Percentiles rank a stretch among this genome's conserved stretches.
Conservation (phyloP, 1,140 invertebrate genomes). For the Apis florea region DNA sequence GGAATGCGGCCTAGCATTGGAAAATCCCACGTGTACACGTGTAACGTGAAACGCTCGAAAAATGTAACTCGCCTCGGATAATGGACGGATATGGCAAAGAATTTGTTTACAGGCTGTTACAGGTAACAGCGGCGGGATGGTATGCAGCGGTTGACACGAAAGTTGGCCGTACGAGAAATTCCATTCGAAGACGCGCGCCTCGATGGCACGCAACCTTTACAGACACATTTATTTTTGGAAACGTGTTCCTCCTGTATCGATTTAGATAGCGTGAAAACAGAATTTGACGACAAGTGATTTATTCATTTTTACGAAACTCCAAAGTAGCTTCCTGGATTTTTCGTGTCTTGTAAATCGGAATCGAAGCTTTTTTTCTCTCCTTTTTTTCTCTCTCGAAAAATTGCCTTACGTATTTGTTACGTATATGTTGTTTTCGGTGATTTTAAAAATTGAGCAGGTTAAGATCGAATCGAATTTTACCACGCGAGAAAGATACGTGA, state of each 20-base stretch:
- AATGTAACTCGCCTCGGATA: neutral
- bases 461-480: no score
- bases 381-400: no score
- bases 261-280: neutral
- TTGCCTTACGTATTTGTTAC: neutral
- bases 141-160: conserved; percentile 30
- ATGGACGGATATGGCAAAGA: neutral
- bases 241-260: neutral
- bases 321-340: neutral
- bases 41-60: neutral
- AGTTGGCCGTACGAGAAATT: conserved; percentile 26
- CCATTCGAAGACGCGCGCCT: conserved; percentile 15
- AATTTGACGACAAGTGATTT: neutral
- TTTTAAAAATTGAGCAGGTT: no score
- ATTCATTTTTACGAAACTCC: neutral
- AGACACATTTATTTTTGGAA: conserved; percentile 24
- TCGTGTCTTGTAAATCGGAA: no score
- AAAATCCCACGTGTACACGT: neutral
- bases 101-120: conserved; percentile 24
- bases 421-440: neutral
- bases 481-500: no score
- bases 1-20: neutral
- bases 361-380: no score
- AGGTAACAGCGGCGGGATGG: neutral
- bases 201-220: neutral